Evolutionary conservation across 2,888 invertebrate genomes (phyloP).

Genomic region (Rotaria socialis): DNA sequence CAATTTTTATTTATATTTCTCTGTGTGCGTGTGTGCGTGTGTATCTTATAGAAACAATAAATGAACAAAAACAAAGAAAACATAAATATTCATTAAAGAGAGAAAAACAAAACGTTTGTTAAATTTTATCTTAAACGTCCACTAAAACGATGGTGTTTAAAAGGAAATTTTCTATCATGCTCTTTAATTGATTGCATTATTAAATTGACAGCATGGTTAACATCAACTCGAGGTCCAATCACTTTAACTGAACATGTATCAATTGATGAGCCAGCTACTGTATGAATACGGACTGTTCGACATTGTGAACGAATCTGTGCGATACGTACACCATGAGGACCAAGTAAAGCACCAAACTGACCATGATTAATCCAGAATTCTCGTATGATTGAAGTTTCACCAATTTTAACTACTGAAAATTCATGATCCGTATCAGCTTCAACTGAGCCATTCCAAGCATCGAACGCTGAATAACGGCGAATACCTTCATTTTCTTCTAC

Average conservation of each 20-base stretch:
- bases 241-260: slow-evolving; percentile 10
- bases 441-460: slow-evolving; percentile 33
- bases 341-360: slow-evolving; percentile 30
- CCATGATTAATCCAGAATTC: slow-evolving; percentile 17
- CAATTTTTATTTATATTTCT: neutral
- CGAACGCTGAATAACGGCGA: slow-evolving; percentile 13
- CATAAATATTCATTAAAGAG: neutral
- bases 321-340: slow-evolving; percentile 26
- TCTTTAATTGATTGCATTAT: slow-evolving; percentile 4
- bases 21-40: neutral
- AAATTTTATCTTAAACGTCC: neutral
- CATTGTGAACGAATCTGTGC: slow-evolving; percentile 29
- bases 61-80: neutral
- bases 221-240: neutral
- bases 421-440: slow-evolving; percentile 4
- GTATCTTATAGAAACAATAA: neutral
- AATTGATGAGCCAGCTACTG: neutral
- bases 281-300: neutral
- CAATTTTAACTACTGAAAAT: neutral
- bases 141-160: slow-evolving; percentile 25
- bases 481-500: neutral
- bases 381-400: neutral
- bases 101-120: neutral
- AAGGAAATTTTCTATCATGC: slow-evolving; percentile 33
- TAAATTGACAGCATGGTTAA: slow-evolving; percentile 23